Evolutionary conservation across 2,113 vertebrate species (phyloP), one percentile per base, ranked within the genome.

Genomic region (Sminthopsis crassicaudata): DNA sequence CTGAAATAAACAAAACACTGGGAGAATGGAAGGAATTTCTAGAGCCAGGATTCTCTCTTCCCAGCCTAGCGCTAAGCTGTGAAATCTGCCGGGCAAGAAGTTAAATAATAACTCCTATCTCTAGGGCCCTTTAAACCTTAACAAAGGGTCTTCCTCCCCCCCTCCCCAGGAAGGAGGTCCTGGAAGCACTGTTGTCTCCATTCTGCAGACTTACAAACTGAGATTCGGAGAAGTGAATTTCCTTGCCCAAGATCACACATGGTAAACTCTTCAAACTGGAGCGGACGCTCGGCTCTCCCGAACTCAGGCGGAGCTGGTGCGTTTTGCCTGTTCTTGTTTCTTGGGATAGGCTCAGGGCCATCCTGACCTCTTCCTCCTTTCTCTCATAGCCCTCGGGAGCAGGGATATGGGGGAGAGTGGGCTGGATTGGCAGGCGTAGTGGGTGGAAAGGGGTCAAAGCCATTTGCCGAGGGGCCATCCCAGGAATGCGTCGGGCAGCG

Each of bases 401-500:
- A 57, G 90, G 30, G 30, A 3, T n/a, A 2, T 51, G 27, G n/a
- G 24, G 54, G 89, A 53, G 91, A 50, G 53, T 90, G 11, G 36
- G n/a, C 52, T 19, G 23, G 92, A n/a, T 48, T 19, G 27, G 48
- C 9, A n/a, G 36, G 46, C 0, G 5, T 22, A 50, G 22, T 36
- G 91, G 19, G 90, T 53, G 50, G 46, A 19, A 12, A 60, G 30
- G 57, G 95, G 91, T 95, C 94, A 36, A 1, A 0, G 90, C 60
- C 90, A 46, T 93, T 92, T 93, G 22, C 89, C 57, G 50, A 93
- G 92, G 50, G 67, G 36, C 67, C n/a, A 42, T 84, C 67, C 67
- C 92, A 92, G 95, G 91, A 94, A 94, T 92, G 57, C 27, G 90
- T 60, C 95, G 53, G 25, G 51, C 27, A 42, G n/a, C n/a, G 42